Percentiles rank a stretch among this genome's conserved stretches.
Conservation (phyloP, 2,888 invertebrate species). For the Noctua janthe region DNA sequence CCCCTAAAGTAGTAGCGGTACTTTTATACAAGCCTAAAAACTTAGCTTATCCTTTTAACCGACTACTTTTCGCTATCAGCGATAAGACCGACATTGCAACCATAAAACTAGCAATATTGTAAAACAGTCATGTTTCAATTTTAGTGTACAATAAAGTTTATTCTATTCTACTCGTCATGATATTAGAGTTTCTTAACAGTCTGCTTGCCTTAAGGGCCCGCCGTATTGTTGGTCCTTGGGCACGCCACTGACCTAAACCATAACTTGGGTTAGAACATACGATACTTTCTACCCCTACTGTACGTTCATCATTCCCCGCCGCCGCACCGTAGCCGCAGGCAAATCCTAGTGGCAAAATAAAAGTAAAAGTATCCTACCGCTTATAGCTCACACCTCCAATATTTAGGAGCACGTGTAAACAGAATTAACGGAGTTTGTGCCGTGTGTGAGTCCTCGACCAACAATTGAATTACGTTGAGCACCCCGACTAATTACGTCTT, state of each 20-base stretch:
- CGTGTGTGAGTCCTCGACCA: conserved; percentile 64
- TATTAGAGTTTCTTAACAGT: neutral
- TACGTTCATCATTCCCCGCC: neutral
- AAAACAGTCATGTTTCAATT: too few species aligned
- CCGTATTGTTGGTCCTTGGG: too few species aligned
- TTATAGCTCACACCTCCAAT: conserved; percentile 19
- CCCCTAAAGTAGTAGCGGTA: too few species aligned
- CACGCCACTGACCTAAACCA: neutral
- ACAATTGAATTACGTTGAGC: conserved; percentile 68
- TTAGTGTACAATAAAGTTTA: too few species aligned
- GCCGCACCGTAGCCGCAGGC: too few species aligned
- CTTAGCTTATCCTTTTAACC: too few species aligned
- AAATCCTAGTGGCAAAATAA: neutral
- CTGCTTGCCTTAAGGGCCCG: neutral
- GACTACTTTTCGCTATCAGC: too few species aligned
- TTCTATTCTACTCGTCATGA: too few species aligned
- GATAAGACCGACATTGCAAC: too few species aligned
- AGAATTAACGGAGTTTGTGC: conserved; percentile 69
- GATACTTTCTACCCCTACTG: too few species aligned
- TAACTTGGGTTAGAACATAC: neutral
- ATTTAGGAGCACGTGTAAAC: conserved; percentile 67
- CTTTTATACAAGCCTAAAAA: too few species aligned
- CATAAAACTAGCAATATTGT: too few species aligned
- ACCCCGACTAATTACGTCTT: conserved; percentile 63
- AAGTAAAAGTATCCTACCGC: neutral